phyloP scores from a whole-genome alignment of 2,888 invertebrate genomes.

The Netelia inedita region DNA sequence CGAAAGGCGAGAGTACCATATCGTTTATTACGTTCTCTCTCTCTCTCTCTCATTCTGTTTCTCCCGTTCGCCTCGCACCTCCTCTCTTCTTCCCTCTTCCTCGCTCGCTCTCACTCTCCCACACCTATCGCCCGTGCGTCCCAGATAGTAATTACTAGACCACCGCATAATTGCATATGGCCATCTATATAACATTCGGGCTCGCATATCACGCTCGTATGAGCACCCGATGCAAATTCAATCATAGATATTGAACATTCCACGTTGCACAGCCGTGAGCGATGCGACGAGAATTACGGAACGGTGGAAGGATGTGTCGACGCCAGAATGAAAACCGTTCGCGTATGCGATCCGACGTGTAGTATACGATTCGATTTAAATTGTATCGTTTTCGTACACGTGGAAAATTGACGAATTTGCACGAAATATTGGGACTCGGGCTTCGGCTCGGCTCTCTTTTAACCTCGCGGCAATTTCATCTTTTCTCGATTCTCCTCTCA shows the following conservation, averaged over 20 bases:
- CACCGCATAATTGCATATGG: conserved; percentile 73
- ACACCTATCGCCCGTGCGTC: not conserved
- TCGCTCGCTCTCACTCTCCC: not conserved
- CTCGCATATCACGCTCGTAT: conserved; percentile 56
- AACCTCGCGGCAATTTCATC: too few relatives aligned
- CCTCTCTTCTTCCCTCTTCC: conserved; percentile 1
- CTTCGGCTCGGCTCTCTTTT: too few relatives aligned
- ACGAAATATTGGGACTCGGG: too few relatives aligned
- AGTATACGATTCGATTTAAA: too few relatives aligned
- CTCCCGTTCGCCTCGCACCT: not conserved
- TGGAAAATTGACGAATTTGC: too few relatives aligned
- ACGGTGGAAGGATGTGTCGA: conserved; percentile 31
- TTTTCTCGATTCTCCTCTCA: too few relatives aligned
- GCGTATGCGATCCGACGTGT: not conserved
- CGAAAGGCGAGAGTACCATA: not conserved
- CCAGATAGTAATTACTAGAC: conserved; percentile 74
- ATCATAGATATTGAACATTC: conserved; percentile 74
- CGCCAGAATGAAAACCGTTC: conserved; percentile 4
- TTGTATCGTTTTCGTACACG: too few relatives aligned
- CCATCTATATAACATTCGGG: conserved; percentile 49
- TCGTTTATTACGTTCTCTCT: not conserved
- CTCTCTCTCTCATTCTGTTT: not conserved
- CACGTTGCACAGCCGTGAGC: conserved; percentile 24
- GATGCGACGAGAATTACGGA: conserved; percentile 4
- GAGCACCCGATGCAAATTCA: conserved; percentile 71